phyloP scores from a whole-genome alignment of 2,888 invertebrate species.

The Dendrolimus houi region DNA sequence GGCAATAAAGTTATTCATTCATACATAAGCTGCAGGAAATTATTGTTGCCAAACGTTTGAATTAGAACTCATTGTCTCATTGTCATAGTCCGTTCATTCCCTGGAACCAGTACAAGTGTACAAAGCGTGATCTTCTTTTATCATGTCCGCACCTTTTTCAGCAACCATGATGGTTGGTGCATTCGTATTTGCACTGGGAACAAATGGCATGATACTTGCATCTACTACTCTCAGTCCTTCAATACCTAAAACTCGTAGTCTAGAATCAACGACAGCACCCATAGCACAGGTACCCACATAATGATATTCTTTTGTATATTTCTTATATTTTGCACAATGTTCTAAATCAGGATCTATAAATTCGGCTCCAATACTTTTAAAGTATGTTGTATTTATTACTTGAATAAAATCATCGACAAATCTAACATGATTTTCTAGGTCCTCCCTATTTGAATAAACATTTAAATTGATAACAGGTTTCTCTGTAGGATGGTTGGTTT shows the following conservation, averaged over 20 bases:
- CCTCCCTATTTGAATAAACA: constrained; percentile 9
- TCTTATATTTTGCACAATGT: constrained; percentile 5
- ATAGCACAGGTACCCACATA: constrained; percentile 12
- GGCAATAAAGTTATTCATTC: too few relatives aligned
- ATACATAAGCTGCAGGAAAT: too few relatives aligned
- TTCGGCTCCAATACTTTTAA: constrained; percentile 9
- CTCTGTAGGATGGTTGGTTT: constrained; percentile 7
- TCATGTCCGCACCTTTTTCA: constrained; percentile 63
- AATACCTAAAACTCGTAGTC: constrained; percentile 12
- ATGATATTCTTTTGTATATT: constrained; percentile 12
- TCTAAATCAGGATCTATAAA: constrained; percentile 8
- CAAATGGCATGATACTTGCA: constrained; percentile 15
- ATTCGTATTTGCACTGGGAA: constrained; percentile 6
- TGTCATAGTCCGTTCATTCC: too few relatives aligned
- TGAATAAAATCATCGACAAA: constrained; percentile 12
- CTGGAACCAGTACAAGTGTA: too few relatives aligned
- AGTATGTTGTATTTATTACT: constrained; percentile 8
- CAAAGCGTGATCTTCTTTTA: constrained; percentile 10
- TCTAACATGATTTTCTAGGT: constrained; percentile 11
- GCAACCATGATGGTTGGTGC: constrained; percentile 84
- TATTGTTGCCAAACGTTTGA: too few relatives aligned
- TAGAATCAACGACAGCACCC: constrained; percentile 17
- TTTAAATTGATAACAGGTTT: constrained; percentile 10
- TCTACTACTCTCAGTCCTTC: constrained; percentile 14
- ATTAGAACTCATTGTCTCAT: too few relatives aligned